Evolutionary conservation across 2,888 invertebrate genomes (phyloP).

Genomic region (Drosophila kokeensis): DNA sequence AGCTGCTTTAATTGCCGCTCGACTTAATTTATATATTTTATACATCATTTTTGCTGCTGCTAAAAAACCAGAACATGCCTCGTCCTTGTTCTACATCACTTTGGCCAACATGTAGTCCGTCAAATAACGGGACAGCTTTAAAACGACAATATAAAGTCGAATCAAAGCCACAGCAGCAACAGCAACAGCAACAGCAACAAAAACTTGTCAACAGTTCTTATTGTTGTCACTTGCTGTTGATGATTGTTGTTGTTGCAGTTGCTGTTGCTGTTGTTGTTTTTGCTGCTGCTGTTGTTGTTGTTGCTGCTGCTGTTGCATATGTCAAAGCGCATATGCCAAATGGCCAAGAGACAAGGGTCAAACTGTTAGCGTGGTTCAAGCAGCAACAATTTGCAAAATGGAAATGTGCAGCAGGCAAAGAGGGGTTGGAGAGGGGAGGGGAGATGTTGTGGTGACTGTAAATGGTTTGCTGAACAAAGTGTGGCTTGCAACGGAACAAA

Average conservation of each 20-base stretch:
- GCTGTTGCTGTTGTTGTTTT: background rate
- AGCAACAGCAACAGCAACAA: slow-evolving; percentile 42
- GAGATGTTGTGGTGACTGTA: background rate
- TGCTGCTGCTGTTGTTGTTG: background rate
- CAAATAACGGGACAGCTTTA: slow-evolving; percentile 31
- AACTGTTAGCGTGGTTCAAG: slow-evolving; percentile 18
- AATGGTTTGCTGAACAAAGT: slow-evolving; percentile 41
- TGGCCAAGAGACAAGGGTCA: slow-evolving; percentile 12
- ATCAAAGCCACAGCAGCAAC: slow-evolving; percentile 59
- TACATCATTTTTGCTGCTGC: background rate
- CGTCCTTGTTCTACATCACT: background rate
- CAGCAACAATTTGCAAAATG: slow-evolving; percentile 39
- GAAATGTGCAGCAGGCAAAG: slow-evolving; percentile 46
- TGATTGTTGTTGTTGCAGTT: background rate
- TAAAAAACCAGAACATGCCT: background rate
- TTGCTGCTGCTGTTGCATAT: slow-evolving; percentile 9
- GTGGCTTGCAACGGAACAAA: slow-evolving; percentile 66
- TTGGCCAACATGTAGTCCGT: slow-evolving; percentile 9
- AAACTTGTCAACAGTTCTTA: slow-evolving; percentile 57
- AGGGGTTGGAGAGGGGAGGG: background rate
- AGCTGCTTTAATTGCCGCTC: slow-evolving; percentile 11
- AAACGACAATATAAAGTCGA: slow-evolving; percentile 65
- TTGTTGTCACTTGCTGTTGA: slow-evolving; percentile 11
- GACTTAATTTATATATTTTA: slow-evolving; percentile 17
- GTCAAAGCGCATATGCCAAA: slow-evolving; percentile 14